Percentiles rank a stretch among this genome's conserved stretches.
These are phyloP conservation scores for Acanthisitta chloris DNA, from an alignment of 2,113 vertebrate genomes.

Conservation along the genomic window DNA sequence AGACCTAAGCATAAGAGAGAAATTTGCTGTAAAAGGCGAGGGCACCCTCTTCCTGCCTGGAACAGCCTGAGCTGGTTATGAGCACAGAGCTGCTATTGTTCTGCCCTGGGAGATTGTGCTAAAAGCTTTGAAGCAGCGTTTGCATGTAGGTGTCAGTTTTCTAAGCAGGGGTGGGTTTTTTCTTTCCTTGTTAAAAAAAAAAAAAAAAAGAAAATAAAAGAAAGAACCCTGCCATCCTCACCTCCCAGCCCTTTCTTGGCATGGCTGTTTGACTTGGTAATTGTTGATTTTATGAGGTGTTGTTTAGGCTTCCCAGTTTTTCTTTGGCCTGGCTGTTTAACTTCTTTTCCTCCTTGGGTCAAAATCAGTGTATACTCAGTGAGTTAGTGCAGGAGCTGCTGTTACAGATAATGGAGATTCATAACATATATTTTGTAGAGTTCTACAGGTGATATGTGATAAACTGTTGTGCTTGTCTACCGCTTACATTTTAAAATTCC, in stretches of 20 bases:
- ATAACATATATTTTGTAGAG: background rate
- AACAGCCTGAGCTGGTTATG: background rate
- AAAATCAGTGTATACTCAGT: background rate
- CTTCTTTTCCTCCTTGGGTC: background rate
- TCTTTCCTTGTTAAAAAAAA: background rate
- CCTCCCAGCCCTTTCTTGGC: slow-evolving; percentile 28
- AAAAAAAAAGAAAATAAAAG: background rate
- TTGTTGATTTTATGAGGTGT: slow-evolving; percentile 47
- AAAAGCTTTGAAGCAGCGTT: slow-evolving; percentile 19
- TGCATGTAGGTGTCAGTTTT: slow-evolving; percentile 48
- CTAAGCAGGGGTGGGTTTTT: background rate
- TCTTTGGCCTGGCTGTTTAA: background rate
- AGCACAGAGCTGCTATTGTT: slow-evolving; percentile 33
- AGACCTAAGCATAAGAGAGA: background rate
- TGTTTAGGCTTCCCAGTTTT: slow-evolving; percentile 30
- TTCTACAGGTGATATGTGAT: background rate
- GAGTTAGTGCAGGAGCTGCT: background rate
- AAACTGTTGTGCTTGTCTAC: background rate
- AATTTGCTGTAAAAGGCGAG: background rate
- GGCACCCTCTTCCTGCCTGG: slow-evolving; percentile 23
- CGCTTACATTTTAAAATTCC: background rate
- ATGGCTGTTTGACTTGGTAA: slow-evolving; percentile 2
- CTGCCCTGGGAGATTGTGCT: background rate
- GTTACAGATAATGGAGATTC: background rate
- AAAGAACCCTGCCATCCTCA: background rate